Conservation (phyloP, 2,113 vertebrate species). For the Brachypteracias leptosomus region DNA sequence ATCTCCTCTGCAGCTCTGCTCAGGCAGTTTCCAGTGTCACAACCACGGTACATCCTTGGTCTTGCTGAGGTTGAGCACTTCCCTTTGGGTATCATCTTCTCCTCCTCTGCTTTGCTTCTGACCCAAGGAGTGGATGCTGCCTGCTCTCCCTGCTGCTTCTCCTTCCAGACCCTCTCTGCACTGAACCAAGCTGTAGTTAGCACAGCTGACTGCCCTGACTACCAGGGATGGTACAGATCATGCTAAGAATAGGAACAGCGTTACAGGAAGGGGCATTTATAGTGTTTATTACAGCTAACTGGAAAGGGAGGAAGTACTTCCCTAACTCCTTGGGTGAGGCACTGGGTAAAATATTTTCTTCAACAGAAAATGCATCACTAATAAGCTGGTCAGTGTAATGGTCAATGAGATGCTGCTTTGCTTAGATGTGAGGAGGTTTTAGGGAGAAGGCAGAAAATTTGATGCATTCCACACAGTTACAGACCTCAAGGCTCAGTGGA, state of each 20-base stretch:
- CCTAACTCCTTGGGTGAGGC: neutral
- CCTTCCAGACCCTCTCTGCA: neutral
- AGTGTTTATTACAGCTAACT: neutral
- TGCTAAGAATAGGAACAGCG: neutral
- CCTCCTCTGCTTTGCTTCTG: neutral
- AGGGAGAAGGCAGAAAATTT: slow-evolving; percentile 25
- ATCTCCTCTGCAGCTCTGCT: neutral
- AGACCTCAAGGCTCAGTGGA: neutral
- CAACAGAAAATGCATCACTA: neutral
- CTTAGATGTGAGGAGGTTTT: slow-evolving; percentile 17
- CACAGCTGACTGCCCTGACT: neutral
- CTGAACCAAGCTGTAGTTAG: neutral
- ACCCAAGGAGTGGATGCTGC: neutral
- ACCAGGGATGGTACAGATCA: neutral
- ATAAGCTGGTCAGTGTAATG: neutral
- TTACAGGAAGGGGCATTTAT: neutral
- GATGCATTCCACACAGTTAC: neutral
- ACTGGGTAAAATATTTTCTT: neutral
- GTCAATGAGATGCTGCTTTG: neutral
- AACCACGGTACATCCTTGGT: rapidly evolving
- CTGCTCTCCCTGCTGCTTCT: neutral
- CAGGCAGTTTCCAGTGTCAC: neutral
- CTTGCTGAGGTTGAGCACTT: neutral
- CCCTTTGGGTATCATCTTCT: neutral
- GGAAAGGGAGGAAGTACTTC: neutral